A percentile compares a stretch with the other conserved stretches of the same genome.
phyloP scores from a whole-genome alignment of 2,113 vertebrate genomes.

The Dasypus novemcinctus region DNA sequence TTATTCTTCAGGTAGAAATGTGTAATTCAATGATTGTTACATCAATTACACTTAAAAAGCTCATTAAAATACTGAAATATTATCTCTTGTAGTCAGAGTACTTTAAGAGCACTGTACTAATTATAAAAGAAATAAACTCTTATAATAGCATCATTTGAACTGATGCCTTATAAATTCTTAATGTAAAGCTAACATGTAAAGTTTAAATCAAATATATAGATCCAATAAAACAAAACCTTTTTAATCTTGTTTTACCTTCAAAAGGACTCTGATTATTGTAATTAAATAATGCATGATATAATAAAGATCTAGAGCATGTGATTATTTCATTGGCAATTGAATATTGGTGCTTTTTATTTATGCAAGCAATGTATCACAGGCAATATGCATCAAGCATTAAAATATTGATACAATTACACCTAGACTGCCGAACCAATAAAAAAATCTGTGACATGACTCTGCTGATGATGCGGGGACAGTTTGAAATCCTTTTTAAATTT shows the following conservation, averaged over 20 bases:
- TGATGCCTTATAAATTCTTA: slow-evolving; percentile 92
- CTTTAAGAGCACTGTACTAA: slow-evolving; percentile 89
- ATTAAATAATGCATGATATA: slow-evolving; percentile 92
- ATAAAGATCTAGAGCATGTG: slow-evolving; percentile 87
- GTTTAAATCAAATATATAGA: slow-evolving; percentile 93
- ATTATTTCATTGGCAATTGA: slow-evolving; percentile 89
- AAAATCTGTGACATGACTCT: slow-evolving; percentile 80
- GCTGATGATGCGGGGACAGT: slow-evolving; percentile 79
- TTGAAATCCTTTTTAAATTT: slow-evolving; percentile 88
- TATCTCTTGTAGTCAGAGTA: slow-evolving; percentile 86
- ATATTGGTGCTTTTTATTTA: slow-evolving; percentile 89
- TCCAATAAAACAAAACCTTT: slow-evolving; percentile 90
- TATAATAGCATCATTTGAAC: slow-evolving; percentile 89
- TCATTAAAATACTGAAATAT: slow-evolving; percentile 91
- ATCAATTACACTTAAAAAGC: slow-evolving; percentile 91
- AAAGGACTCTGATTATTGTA: slow-evolving; percentile 89
- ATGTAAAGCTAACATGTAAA: slow-evolving; percentile 91
- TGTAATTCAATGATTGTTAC: slow-evolving; percentile 89
- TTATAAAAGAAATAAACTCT: slow-evolving; percentile 91
- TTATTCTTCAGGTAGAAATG: slow-evolving; percentile 91
- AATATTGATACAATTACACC: slow-evolving; percentile 91
- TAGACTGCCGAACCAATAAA: slow-evolving; percentile 85
- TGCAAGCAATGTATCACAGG: slow-evolving; percentile 86
- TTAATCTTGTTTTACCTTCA: slow-evolving; percentile 90
- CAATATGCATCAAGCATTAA: slow-evolving; percentile 88